A percentile compares a stretch with the other conserved stretches of the same genome.
Conservation (phyloP, 2,888 invertebrate species). For the Shargacucullia verbasci region DNA sequence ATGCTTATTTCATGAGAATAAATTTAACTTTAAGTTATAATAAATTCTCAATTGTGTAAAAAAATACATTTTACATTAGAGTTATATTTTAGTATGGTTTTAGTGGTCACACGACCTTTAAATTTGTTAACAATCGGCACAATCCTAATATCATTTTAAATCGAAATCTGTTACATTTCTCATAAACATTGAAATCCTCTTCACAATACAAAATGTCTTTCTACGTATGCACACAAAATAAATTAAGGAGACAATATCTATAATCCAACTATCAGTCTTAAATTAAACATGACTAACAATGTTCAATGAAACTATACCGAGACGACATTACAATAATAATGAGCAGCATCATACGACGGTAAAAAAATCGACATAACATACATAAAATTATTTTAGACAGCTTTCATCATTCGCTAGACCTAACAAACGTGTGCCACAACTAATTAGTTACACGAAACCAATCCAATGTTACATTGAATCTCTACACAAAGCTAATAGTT, state of each 20-base stretch:
- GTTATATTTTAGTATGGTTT: slow-evolving; percentile 2
- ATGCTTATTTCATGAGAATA: not conserved
- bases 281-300: slow-evolving; percentile 71
- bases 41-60: slow-evolving; percentile 1
- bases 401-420: slow-evolving; percentile 36
- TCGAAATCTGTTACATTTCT: slow-evolving; percentile 16
- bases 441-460: slow-evolving; percentile 23
- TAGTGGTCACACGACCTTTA: not conserved
- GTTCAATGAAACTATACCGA: slow-evolving; percentile 56
- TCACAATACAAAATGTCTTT: slow-evolving; percentile 59
- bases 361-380: slow-evolving; percentile 37
- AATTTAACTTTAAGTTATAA: slow-evolving; percentile 1
- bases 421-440: slow-evolving; percentile 43
- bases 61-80: slow-evolving; percentile 4
- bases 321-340: slow-evolving; percentile 51
- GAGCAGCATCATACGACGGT: slow-evolving; percentile 57
- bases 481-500: slow-evolving; percentile 35
- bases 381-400: slow-evolving; percentile 25
- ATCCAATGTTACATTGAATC: slow-evolving; percentile 19
- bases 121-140: slow-evolving; percentile 35
- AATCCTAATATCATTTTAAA: slow-evolving; percentile 15
- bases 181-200: slow-evolving; percentile 38
- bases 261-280: slow-evolving; percentile 81
- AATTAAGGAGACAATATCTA: slow-evolving; percentile 65
- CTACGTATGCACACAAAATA: slow-evolving; percentile 62